Conservation (phyloP, 2,888 invertebrate genomes). For the Seira sanloemensis region DNA sequence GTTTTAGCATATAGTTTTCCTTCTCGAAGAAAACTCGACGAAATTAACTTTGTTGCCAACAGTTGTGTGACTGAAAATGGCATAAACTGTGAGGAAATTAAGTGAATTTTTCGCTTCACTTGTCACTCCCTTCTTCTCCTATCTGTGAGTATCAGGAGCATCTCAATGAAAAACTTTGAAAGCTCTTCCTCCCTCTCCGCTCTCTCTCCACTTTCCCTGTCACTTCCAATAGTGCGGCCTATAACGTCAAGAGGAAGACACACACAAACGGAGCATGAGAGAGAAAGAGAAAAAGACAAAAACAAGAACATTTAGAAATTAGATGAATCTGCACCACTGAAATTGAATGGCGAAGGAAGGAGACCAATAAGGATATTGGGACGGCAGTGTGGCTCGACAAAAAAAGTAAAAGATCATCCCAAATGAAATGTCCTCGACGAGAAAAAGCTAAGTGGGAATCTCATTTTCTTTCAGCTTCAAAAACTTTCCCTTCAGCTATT, state of each 20-base stretch:
- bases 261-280: background rate
- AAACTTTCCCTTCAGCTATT: slow-evolving; percentile 35
- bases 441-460: slow-evolving; percentile 32
- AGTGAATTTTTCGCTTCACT: slow-evolving; percentile 67
- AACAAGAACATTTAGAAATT: slow-evolving; percentile 19
- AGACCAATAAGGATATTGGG: background rate
- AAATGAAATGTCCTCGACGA: slow-evolving; percentile 33
- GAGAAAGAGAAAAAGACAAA: background rate
- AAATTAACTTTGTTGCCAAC: slow-evolving; percentile 64
- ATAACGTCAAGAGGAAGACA: background rate
- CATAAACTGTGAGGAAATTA: slow-evolving; percentile 68
- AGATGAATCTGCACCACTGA: background rate
- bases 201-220: slow-evolving; percentile 38
- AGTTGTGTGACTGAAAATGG: slow-evolving; percentile 65
- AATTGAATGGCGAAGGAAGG: slow-evolving; percentile 1
- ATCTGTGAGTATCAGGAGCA: slow-evolving; percentile 36
- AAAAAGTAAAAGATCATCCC: slow-evolving; percentile 32
- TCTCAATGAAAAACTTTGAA: slow-evolving; percentile 49
- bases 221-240: slow-evolving; percentile 42
- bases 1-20: slow-evolving; percentile 20
- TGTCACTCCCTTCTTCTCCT: slow-evolving; percentile 47
- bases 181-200: slow-evolving; percentile 33
- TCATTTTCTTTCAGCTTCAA: slow-evolving; percentile 22
- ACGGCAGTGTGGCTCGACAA: slow-evolving; percentile 10
- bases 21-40: slow-evolving; percentile 36